Evolutionary conservation across 2,888 invertebrate genomes (phyloP).

Genomic region (Diplolepis rosae): DNA sequence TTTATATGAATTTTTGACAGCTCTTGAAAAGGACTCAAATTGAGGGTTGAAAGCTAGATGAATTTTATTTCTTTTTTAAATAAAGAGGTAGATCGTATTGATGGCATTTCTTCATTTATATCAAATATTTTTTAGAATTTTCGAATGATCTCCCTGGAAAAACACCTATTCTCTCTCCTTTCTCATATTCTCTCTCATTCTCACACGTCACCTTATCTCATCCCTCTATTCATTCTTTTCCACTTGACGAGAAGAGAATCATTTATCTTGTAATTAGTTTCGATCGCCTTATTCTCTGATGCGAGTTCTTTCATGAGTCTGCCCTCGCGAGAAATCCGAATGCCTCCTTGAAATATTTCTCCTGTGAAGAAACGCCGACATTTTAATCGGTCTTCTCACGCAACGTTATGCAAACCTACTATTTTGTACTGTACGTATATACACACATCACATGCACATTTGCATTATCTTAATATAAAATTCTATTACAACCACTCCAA

Average conservation of each 20-base stretch:
- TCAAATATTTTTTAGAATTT: too few species aligned
- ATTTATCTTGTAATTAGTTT: constrained; percentile 2
- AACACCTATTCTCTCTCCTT: not conserved
- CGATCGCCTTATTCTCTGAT: not conserved
- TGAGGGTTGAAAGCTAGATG: too few species aligned
- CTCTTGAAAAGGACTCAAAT: too few species aligned
- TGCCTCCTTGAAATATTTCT: not conserved
- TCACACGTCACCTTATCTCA: not conserved
- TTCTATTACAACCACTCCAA: not conserved
- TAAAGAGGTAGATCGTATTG: too few species aligned
- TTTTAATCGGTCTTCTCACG: not conserved
- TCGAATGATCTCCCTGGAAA: not conserved
- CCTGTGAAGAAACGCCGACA: not conserved
- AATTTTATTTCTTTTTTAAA: too few species aligned
- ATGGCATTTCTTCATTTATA: too few species aligned
- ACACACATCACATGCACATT: not conserved
- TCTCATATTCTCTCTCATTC: not conserved
- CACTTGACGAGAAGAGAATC: constrained; percentile 3
- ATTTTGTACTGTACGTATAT: not conserved
- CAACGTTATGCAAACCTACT: not conserved
- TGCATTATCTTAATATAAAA: not conserved
- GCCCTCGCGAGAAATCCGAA: not conserved
- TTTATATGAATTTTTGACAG: too few species aligned
- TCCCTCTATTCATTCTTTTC: not conserved
- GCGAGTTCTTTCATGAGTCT: not conserved